Evolutionary conservation across 1,140 invertebrate species (phyloP), one percentile per base, ranked within the genome.

Genomic region (Formica selysi): DNA sequence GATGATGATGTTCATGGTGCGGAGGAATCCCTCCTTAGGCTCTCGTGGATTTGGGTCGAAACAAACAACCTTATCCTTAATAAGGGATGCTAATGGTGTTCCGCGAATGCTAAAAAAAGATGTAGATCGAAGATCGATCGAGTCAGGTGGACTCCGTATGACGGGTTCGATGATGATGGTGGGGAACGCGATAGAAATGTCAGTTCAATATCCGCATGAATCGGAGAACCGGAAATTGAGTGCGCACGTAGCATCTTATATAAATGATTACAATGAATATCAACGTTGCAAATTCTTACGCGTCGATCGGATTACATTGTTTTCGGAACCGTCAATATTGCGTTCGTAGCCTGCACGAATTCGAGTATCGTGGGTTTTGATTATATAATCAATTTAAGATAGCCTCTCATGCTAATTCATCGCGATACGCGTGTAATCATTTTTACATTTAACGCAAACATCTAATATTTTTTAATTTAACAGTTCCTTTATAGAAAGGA

Each of bases 141-240:
- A 44, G n/a, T 61, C 29, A 41, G 59, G 41, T 85, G 44, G 44
- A 76, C 6, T 8, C 22, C 57, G 73, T 73, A 32, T 5, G 78
- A 19, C 26, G 1, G 51, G 36, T 4, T 54, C 16, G 32, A 81
- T 65, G 32, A 48, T 1, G 36, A n/a, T 67, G 26, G 79, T 81
- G 67, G 48, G 79, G 29, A 29, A 48, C 29, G 29, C 13, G 59
- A 57, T 22, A n/a, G 61, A 68, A 62, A 73, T 36, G 54, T 74
- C 68, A 48, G 54, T 44, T 57, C 79, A 7, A 54, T 57, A 38
- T 73, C 54, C 54, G 26, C 26, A 26, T 26, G 67, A 73, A 73
- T 73, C 29, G 79, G 79, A 73, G 67, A 59, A 81, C 79, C 36
- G 68, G 19, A 81, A 73, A 38, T 73, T 26, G 51, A 73, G 26